Percentiles rank a stretch among this genome's conserved stretches.
Evolutionary conservation across 2,888 invertebrate genomes (phyloP).

Genomic region (Drosophila leonis): DNA sequence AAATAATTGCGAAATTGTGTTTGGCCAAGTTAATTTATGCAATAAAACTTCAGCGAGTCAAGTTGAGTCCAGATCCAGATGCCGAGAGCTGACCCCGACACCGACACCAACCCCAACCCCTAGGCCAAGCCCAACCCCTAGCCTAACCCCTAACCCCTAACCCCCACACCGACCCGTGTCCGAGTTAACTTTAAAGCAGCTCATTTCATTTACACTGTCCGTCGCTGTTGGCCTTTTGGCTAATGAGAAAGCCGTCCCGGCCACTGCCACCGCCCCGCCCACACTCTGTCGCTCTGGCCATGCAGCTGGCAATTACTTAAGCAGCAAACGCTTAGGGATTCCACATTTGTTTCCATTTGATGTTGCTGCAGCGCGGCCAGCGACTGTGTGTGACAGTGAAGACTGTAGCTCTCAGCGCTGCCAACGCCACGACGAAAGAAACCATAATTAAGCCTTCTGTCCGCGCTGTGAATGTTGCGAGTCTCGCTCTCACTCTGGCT

Average conservation of each 20-base stretch:
- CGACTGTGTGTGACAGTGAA: conserved; percentile 7
- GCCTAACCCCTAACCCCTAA: neutral
- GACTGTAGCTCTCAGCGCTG: conserved; percentile 11
- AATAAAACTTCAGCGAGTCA: conserved; percentile 62
- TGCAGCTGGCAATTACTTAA: conserved; percentile 62
- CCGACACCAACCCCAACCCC: too few relatives aligned
- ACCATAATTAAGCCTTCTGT: conserved; percentile 2
- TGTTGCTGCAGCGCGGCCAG: conserved; percentile 2
- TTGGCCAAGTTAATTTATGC: conserved; percentile 79
- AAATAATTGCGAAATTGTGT: conserved; percentile 81
- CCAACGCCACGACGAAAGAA: conserved; percentile 1
- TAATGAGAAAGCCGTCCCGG: conserved; percentile 51
- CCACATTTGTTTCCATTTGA: conserved; percentile 28
- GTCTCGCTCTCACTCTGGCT: neutral
- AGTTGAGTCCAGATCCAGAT: conserved; percentile 2
- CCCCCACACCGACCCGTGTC: conserved; percentile 10
- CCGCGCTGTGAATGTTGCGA: neutral
- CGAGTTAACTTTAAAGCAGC: conserved; percentile 46
- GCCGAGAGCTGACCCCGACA: neutral
- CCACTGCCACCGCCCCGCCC: neutral
- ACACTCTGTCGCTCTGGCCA: neutral
- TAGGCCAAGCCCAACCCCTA: too few relatives aligned
- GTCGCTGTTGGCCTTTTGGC: conserved; percentile 29
- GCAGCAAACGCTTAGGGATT: conserved; percentile 47
- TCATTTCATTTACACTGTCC: conserved; percentile 35